Percentiles rank a stretch among this genome's conserved stretches.
Conservation (phyloP, 2,888 invertebrate species). For the Acheta domesticus region DNA sequence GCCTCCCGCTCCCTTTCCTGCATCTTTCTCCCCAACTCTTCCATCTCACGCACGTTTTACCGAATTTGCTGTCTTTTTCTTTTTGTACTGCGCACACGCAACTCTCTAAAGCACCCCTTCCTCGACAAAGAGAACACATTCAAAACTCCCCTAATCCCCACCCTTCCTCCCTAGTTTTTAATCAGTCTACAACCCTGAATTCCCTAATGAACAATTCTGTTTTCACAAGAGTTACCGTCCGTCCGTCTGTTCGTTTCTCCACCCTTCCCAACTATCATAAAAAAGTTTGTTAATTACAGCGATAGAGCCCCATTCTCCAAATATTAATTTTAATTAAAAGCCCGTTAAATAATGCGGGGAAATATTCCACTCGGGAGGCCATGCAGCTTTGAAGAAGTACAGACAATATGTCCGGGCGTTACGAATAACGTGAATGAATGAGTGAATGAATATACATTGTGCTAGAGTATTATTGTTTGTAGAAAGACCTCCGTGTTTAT, state of each 20-base stretch:
- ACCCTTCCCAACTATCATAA: constrained; percentile 25
- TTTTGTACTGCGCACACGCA: background rate
- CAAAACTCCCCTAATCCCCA: constrained; percentile 21
- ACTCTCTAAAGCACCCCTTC: constrained; percentile 23
- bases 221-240: constrained; percentile 33
- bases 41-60: background rate
- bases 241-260: background rate
- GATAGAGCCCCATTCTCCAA: constrained; percentile 29
- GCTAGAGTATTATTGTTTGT: too few species aligned
- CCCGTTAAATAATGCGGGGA: background rate
- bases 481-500: too few species aligned
- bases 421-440: too few species aligned
- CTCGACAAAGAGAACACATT: background rate
- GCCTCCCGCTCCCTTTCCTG: constrained; percentile 21
- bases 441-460: too few species aligned
- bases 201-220: constrained; percentile 37
- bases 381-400: too few species aligned
- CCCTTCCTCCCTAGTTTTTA: constrained; percentile 30
- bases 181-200: constrained; percentile 35
- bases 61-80: too few species aligned
- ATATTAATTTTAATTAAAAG: constrained; percentile 34
- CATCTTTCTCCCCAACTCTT: constrained; percentile 6
- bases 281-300: constrained; percentile 36
- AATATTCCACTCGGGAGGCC: too few species aligned
- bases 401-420: too few species aligned